These are phyloP conservation scores for Diadumene lineata DNA, from an alignment of 92 coral and sea anemone species.

Conservation along the genomic window DNA sequence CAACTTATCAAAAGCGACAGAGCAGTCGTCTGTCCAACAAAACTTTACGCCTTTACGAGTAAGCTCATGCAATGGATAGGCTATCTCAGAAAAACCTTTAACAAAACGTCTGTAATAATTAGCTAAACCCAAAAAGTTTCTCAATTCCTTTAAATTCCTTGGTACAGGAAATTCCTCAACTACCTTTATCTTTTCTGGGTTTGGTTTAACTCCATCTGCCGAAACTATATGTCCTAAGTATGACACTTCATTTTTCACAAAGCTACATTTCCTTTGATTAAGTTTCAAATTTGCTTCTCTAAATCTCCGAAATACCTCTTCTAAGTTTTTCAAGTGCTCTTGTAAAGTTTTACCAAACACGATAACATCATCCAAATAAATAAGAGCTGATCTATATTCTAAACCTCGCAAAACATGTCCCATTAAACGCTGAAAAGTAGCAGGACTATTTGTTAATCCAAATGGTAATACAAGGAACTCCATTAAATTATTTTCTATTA, in stretches of 20 bases:
- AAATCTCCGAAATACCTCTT: slow-evolving; percentile 41
- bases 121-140: slow-evolving; percentile 21
- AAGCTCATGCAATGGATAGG: slow-evolving; percentile 14
- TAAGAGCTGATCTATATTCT: slow-evolving; percentile 27
- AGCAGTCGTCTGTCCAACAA: slow-evolving; percentile 19
- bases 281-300: slow-evolving; percentile 52
- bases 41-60: slow-evolving; percentile 31
- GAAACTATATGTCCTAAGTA: slow-evolving; percentile 33
- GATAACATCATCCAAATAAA: slow-evolving; percentile 44
- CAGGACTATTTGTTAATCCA: slow-evolving; percentile 41
- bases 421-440: slow-evolving; percentile 42
- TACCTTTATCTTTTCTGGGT: slow-evolving; percentile 9
- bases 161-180: slow-evolving; percentile 17
- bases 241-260: slow-evolving; percentile 26
- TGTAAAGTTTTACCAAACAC: slow-evolving; percentile 17
- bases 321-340: slow-evolving; percentile 38
- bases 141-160: background rate
- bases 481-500: slow-evolving; percentile 22
- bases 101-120: slow-evolving; percentile 32
- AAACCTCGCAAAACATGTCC: slow-evolving; percentile 34
- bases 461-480: slow-evolving; percentile 48
- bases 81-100: slow-evolving; percentile 27
- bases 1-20: too few species aligned
- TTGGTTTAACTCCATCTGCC: background rate
- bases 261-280: slow-evolving; percentile 55